These are phyloP conservation scores for Catocala fraxini DNA, from an alignment of 2,888 invertebrate species.

Conservation along the genomic window DNA sequence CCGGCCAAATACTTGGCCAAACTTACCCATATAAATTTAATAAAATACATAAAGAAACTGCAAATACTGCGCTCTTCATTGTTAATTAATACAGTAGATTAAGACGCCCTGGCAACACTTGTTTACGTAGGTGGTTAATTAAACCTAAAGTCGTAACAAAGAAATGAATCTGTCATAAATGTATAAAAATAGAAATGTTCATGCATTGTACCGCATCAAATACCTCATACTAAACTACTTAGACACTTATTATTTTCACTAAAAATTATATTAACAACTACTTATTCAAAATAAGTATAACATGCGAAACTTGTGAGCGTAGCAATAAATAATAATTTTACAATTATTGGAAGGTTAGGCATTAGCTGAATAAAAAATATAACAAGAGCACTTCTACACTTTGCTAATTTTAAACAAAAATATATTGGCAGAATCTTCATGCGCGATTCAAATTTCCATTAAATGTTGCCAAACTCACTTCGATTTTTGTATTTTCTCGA, in stretches of 20 bases:
- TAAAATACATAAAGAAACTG: conserved; percentile 28
- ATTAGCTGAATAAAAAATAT: no score
- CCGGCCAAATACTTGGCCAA: conserved; percentile 11
- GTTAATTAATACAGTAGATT: conserved; percentile 12
- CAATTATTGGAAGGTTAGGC: no score
- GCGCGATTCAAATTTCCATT: not conserved
- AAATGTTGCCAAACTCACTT: conserved; percentile 67
- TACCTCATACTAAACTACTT: no score
- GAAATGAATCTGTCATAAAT: not conserved
- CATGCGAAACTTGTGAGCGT: no score
- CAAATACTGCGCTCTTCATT: conserved; percentile 32
- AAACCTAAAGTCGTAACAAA: conserved; percentile 1
- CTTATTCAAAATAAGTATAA: no score
- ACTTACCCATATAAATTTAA: conserved; percentile 39
- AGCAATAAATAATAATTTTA: no score
- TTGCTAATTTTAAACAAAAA: not conserved
- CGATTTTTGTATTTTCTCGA: conserved; percentile 72
- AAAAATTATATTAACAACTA: no score
- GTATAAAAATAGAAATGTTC: no score
- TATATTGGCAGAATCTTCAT: not conserved
- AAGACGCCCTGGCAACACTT: no score
- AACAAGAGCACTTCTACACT: no score
- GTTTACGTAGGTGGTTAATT: not conserved
- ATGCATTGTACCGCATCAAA: no score
- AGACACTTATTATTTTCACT: no score